Evolutionary conservation across 2,797 vertebrate species (phyloP).

Genomic region (Sebastes hubbsi): DNA sequence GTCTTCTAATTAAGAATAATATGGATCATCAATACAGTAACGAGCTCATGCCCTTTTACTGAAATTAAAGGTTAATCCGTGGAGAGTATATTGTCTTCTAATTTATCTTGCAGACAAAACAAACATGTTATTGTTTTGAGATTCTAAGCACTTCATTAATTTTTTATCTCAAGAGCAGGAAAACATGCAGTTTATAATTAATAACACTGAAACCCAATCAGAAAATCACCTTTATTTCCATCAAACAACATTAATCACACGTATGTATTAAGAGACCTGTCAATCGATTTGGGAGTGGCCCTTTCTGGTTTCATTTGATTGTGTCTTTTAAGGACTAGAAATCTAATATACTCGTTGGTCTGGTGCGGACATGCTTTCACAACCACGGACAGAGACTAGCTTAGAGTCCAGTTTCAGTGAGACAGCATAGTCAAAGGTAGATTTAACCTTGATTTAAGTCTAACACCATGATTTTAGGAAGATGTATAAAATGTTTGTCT

Average conservation of each 20-base stretch:
- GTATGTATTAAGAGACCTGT: neutral
- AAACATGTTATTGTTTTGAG: neutral
- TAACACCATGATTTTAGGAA: neutral
- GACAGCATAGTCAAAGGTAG: neutral
- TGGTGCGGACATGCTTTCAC: neutral
- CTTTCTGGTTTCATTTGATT: neutral
- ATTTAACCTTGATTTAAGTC: neutral
- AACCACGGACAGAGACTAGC: neutral
- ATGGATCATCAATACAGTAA: neutral
- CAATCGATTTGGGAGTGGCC: neutral
- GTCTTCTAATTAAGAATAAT: constrained; percentile 11
- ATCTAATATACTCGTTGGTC: neutral
- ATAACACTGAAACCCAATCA: neutral
- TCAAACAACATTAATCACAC: neutral
- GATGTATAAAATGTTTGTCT: neutral
- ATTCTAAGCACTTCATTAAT: neutral
- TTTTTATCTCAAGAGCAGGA: neutral
- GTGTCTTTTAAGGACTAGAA: neutral
- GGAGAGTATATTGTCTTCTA: neutral
- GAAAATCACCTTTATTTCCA: neutral
- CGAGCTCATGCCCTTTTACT: neutral
- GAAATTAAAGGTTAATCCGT: neutral
- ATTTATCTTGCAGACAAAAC: neutral
- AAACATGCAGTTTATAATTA: neutral
- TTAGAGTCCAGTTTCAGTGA: neutral